Conservation (phyloP, 53 echinoderm and acorn worm genomes). For the Zoroaster sp. region DNA sequence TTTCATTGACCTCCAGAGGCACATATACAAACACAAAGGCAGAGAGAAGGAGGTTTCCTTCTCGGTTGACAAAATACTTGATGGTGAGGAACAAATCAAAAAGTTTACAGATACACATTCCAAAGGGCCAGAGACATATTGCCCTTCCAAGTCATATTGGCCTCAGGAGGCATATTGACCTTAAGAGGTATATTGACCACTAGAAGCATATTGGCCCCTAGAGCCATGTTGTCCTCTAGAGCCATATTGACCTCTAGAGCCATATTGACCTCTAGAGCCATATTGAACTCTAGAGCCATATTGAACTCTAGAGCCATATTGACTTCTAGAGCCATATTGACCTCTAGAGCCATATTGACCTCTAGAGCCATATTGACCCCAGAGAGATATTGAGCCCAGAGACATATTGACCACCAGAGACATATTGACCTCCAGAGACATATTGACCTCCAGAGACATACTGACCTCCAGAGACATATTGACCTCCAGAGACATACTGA, state of each 20-base stretch:
- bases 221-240: no score
- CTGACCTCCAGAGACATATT: no score
- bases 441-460: no score
- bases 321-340: background rate
- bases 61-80: conserved; percentile 56
- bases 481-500: no score
- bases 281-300: background rate
- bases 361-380: background rate
- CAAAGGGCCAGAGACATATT: background rate
- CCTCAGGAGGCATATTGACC: background rate
- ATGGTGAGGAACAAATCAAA: conserved; percentile 55
- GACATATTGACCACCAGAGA: no score
- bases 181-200: background rate
- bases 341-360: background rate
- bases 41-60: conserved; percentile 64
- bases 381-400: no score
- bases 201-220: no score
- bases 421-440: no score
- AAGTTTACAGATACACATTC: background rate
- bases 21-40: conserved; percentile 71
- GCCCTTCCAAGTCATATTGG: background rate
- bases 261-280: no score
- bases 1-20: conserved; percentile 73
- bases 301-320: background rate
- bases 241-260: background rate